These are phyloP conservation scores for Bubo bubo DNA, from an alignment of 2,113 vertebrate species.

Conservation along the genomic window DNA sequence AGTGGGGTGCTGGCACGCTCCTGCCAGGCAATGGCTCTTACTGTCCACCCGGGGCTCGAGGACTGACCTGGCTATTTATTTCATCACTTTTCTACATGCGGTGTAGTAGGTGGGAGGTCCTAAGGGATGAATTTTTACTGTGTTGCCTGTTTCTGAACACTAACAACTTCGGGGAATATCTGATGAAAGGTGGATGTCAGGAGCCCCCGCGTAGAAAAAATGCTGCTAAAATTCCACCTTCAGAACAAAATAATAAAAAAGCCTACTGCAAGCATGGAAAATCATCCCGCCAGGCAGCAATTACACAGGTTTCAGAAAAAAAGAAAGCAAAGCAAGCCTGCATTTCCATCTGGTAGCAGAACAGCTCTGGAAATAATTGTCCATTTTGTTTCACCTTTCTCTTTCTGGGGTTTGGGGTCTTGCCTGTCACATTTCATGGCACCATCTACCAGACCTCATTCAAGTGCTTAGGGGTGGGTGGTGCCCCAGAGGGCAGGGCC, in stretches of 20 bases:
- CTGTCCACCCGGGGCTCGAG: background rate
- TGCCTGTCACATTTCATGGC: background rate
- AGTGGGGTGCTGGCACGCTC: accelerated
- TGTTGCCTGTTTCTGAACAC: background rate
- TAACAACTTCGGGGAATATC: background rate
- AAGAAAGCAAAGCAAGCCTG: background rate
- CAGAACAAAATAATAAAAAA: background rate
- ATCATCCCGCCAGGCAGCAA: background rate
- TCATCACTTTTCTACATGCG: background rate
- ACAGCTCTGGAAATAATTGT: background rate
- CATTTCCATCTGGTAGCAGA: background rate
- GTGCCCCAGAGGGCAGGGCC: background rate
- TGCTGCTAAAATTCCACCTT: background rate
- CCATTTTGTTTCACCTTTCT: background rate
- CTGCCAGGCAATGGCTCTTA: background rate
- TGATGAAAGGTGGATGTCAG: background rate
- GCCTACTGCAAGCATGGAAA: background rate
- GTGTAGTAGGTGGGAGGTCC: background rate
- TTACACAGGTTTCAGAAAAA: background rate
- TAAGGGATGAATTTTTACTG: background rate
- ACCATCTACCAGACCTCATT: background rate
- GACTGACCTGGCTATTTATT: background rate
- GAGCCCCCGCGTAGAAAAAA: background rate
- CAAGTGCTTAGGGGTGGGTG: background rate
- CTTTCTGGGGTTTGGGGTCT: background rate